Evolutionary conservation across 2,113 vertebrate species (phyloP), one percentile per base, ranked within the genome.

Genomic region (Pimephales promelas): DNA sequence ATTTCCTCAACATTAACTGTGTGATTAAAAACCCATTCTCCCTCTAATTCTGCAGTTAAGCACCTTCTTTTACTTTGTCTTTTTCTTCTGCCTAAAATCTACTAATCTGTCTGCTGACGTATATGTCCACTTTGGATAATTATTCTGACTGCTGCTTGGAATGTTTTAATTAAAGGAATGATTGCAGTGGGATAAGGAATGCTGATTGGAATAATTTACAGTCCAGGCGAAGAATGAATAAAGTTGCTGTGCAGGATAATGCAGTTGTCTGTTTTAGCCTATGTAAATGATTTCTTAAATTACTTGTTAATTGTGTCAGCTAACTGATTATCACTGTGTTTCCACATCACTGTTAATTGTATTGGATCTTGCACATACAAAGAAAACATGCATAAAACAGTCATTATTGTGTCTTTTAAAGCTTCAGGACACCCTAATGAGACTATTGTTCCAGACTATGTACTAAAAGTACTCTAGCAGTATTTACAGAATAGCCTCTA

Each of bases 1-100:
- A 87, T 93, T 93, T 92, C 91, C 87, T 90, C 89, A 89, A 92
- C 93, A 92, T 93, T 94, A 93, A 92, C 92, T 85, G 87, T 83
- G 81, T 87, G 89, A 93, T 93, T 93, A 93, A 94, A 92, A 93
- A 90, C 89, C 90, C 87, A 94, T 93, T 93, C 90, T 79, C 52
- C 87, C 89, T 85, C 88, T 93, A 93, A 93, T 93, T 92, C 91
- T 89, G 87, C 88, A 88, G 89, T 88, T 94, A 92, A 94, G 92
- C 91, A 92, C 91, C 92, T 93, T 92, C 90, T 88, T 88, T 90
- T 81, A 61, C 68, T 78, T 45, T 26, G 64, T 81, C 83, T 84
- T 68, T 66, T 66, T 59, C 89, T 88, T 84, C 86, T n/a, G 64
- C 86, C 87, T 90, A 92, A 90, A 79, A 81, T 86, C 90, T 82